Conservation (phyloP, 1,140 invertebrate genomes). For the Neuroterus valhalla region DNA sequence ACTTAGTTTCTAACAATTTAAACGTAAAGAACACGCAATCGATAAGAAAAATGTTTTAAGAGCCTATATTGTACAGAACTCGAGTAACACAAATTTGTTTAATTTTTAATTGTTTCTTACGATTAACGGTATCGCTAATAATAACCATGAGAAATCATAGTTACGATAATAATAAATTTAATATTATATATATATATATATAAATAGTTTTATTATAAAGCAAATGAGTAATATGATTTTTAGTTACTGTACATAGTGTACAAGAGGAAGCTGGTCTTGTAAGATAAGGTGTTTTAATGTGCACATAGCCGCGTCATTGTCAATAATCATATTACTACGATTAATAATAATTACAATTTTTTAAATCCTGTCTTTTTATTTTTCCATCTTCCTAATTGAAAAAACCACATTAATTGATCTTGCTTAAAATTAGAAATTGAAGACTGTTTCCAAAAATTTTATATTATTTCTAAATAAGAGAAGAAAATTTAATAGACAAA, state of each 20-base stretch:
- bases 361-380: constrained; percentile 42
- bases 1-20: constrained; percentile 22
- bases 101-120: constrained; percentile 68
- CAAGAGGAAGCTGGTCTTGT: constrained; percentile 77
- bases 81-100: constrained; percentile 63
- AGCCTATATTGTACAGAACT: constrained; percentile 72
- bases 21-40: constrained; percentile 29
- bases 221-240: constrained; percentile 71
- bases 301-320: constrained; percentile 77
- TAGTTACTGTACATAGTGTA: constrained; percentile 76
- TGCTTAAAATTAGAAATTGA: no score
- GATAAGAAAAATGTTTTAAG: constrained; percentile 66
- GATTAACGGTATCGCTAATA: constrained; percentile 54
- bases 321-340: constrained; percentile 76
- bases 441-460: no score
- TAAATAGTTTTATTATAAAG: constrained; percentile 71
- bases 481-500: no score
- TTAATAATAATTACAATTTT: constrained; percentile 76
- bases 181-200: constrained; percentile 69
- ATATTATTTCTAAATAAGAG: no score
- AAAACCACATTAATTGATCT: not conserved
- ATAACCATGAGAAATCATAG: constrained; percentile 52
- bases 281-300: constrained; percentile 79
- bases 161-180: constrained; percentile 63
- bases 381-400: not conserved